Base-by-base conservation (phyloP, 1,140 invertebrate genomes). In the Cepaea nemoralis region DNA sequence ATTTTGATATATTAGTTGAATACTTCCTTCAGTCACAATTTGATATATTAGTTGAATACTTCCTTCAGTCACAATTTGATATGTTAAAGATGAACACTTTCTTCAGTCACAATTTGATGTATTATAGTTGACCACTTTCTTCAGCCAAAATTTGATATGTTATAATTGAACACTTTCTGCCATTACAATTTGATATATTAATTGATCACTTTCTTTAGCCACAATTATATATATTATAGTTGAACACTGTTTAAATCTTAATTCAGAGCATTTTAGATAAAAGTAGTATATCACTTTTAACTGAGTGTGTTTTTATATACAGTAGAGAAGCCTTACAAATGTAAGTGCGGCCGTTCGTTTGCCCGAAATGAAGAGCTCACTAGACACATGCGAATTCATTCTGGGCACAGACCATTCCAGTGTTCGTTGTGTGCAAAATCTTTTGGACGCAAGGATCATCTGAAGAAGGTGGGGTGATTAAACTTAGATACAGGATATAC, bases 341-440 rank as follows among this genome's bases (percentile, higher is more conserved):
- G 97, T 89, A 95, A 97, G 67, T 98, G 97, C 87, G 95, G 95
- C 0, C 97, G 97, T 90, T 95, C 95, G 0, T 98, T 98, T 87
- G 97, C 97, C 0, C 93, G 97, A 82, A 98, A 98, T 90, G 97
- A 98, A 91, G 97, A 98, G 89, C 91, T 98, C 59, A 98, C 97
- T 0, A 93, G 97, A 35, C 97, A 98, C 91, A 95, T 96, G 85
- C 93, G 96, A 77, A 98, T 98, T 74, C 97, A 98, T 90, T 92
- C 92, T 1, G 93, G 93, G 0, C 69, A 84, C 55, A 82, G 86
- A 69, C 90, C 90, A 0, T 97, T 95, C 88, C 93, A 94, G 0
- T 98, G 96, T 89, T 87, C 92, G 0, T 93, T 94, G 12, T 98
- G 97, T 83, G 94, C 94, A 0, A 98, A 98, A 91, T 93, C 94